These are phyloP conservation scores for Melinaea marsaeus DNA, from an alignment of 2,888 invertebrate genomes.

Conservation along the genomic window DNA sequence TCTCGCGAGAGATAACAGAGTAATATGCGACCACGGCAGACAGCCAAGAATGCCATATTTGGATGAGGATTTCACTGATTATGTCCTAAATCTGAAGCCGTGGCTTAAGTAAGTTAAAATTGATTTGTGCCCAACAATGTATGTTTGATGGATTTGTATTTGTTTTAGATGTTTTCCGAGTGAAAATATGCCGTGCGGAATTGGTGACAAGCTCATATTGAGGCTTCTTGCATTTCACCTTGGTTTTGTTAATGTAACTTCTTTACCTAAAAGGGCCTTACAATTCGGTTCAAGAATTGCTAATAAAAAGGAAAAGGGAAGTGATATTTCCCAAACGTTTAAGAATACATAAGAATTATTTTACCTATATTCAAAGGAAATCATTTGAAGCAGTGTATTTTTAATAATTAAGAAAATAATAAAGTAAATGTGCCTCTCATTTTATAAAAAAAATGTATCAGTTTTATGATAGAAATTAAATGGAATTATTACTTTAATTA, in stretches of 20 bases:
- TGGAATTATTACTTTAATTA: too few relatives aligned
- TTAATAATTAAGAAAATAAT: too few relatives aligned
- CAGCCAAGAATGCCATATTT: slow-evolving; percentile 89
- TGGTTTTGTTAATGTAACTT: slow-evolving; percentile 80
- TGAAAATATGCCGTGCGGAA: slow-evolving; percentile 81
- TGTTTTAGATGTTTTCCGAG: slow-evolving; percentile 77
- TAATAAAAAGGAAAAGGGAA: slow-evolving; percentile 91
- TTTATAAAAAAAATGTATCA: too few relatives aligned
- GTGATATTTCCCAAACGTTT: slow-evolving; percentile 81
- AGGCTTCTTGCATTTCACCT: slow-evolving; percentile 84
- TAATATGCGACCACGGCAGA: slow-evolving; percentile 92
- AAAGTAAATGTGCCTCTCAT: too few relatives aligned
- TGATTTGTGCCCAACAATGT: too few relatives aligned
- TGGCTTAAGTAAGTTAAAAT: slow-evolving; percentile 81
- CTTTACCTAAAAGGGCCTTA: slow-evolving; percentile 93
- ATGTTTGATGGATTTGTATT: not conserved
- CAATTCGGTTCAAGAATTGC: slow-evolving; percentile 99
- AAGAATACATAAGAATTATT: slow-evolving; percentile 16
- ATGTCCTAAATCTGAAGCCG: slow-evolving; percentile 79
- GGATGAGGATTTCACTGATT: slow-evolving; percentile 83
- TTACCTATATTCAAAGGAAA: too few relatives aligned
- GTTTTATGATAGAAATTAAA: too few relatives aligned
- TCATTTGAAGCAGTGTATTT: too few relatives aligned
- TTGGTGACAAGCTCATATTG: slow-evolving; percentile 96
- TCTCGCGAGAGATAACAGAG: slow-evolving; percentile 95